phyloP scores from a whole-genome alignment of 1,140 invertebrate species.

The Drosophila funebris region DNA sequence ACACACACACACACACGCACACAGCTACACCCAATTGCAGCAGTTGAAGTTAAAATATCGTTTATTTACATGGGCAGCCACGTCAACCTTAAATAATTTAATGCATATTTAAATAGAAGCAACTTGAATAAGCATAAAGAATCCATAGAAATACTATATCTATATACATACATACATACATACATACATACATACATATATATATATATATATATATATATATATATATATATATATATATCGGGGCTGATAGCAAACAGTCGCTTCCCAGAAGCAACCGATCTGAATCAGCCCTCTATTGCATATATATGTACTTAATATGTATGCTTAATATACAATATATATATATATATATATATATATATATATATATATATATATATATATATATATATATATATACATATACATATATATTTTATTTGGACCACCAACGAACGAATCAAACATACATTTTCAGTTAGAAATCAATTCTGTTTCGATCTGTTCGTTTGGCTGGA shows the following conservation, averaged over 20 bases:
- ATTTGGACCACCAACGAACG: neutral
- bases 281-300: neutral
- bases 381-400: conserved; percentile 21
- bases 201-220: conserved; percentile 1
- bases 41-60: conserved; percentile 30
- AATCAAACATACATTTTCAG: conserved; percentile 9
- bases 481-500: conserved; percentile 1
- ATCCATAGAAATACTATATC: conserved; percentile 30
- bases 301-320: conserved; percentile 1
- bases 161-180: conserved; percentile 20
- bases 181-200: neutral
- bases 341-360: conserved; percentile 17
- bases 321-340: neutral
- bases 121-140: conserved; percentile 30
- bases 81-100: conserved; percentile 54
- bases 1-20: neutral
- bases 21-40: conserved; percentile 1
- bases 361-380: conserved; percentile 13
- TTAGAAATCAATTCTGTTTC: neutral
- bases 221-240: neutral
- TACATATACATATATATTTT: neutral
- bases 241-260: neutral
- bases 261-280: conserved; percentile 4
- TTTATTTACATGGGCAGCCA: conserved; percentile 56
- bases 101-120: conserved; percentile 31